phyloP scores from a whole-genome alignment of 2,113 vertebrate genomes.

The Tupaia chinensis region DNA sequence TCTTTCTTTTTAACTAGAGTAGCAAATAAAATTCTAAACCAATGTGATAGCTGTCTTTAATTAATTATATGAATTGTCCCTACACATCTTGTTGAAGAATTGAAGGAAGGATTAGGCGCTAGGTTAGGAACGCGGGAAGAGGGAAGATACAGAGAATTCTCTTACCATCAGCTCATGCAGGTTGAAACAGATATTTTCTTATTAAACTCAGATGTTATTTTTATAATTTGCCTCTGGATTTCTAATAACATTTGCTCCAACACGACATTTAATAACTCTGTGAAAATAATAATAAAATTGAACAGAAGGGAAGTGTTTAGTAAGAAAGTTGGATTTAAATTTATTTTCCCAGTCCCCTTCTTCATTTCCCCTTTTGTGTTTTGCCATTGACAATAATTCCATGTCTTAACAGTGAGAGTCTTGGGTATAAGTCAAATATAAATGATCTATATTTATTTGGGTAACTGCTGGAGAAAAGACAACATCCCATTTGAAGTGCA shows the following conservation, averaged over 20 bases:
- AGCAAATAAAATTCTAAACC: slow-evolving; percentile 64
- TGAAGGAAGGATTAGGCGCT: background rate
- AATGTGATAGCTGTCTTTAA: background rate
- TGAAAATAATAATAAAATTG: slow-evolving; percentile 77
- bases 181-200: slow-evolving; percentile 70
- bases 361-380: slow-evolving; percentile 70
- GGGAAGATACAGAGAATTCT: background rate
- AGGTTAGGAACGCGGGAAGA: background rate
- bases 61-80: background rate
- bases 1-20: slow-evolving; percentile 59
- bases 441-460: slow-evolving; percentile 79
- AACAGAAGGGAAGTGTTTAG: slow-evolving; percentile 74
- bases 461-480: slow-evolving; percentile 71
- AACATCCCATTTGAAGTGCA: slow-evolving; percentile 76
- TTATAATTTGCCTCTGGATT: slow-evolving; percentile 78
- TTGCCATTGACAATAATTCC: slow-evolving; percentile 76
- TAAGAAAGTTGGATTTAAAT: slow-evolving; percentile 64
- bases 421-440: slow-evolving; percentile 72
- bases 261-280: slow-evolving; percentile 74
- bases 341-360: slow-evolving; percentile 67
- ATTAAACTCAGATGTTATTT: slow-evolving; percentile 79
- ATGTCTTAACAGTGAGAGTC: slow-evolving; percentile 66
- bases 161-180: slow-evolving; percentile 23
- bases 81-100: background rate
- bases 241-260: slow-evolving; percentile 78